These are phyloP conservation scores for Cabera pusaria DNA, from an alignment of 2,888 invertebrate species.

Conservation along the genomic window DNA sequence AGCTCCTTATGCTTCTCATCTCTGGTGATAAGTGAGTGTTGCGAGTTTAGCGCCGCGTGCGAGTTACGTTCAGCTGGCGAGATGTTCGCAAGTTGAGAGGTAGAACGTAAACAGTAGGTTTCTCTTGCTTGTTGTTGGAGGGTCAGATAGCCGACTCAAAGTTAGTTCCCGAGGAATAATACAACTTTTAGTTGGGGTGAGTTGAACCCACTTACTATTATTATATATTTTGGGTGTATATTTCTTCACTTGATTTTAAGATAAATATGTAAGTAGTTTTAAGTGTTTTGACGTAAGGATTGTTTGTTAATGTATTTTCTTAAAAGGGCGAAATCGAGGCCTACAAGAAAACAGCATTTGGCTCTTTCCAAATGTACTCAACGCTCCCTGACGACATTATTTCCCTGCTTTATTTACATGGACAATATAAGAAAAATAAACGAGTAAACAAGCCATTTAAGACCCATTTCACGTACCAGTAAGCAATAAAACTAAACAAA, in stretches of 20 bases:
- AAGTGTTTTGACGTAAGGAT: no score
- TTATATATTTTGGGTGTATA: no score
- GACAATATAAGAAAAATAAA: conserved; percentile 29
- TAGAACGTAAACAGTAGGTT: conserved; percentile 48
- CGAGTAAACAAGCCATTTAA: conserved; percentile 30
- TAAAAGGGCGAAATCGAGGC: no score
- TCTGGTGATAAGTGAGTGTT: conserved; percentile 71
- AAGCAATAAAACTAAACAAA: conserved; percentile 36
- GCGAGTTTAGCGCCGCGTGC: conserved; percentile 56
- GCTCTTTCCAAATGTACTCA: conserved; percentile 14
- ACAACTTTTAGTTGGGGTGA: conserved; percentile 1
- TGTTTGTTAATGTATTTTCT: no score
- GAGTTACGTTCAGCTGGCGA: conserved; percentile 46
- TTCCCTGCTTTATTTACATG: conserved; percentile 28
- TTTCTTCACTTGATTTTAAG: no score
- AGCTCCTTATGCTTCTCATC: conserved; percentile 64
- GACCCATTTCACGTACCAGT: conserved; percentile 37
- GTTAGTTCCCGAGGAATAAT: conserved; percentile 15
- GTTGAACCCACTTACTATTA: conserved; percentile 10
- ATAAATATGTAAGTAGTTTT: no score
- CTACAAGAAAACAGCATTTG: conserved; percentile 1
- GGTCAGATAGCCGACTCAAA: conserved; percentile 23
- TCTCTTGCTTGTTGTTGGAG: conserved; percentile 43
- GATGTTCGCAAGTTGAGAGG: conserved; percentile 40
- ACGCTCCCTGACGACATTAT: conserved; percentile 18